Base-by-base conservation (phyloP, 2,888 invertebrate genomes). In the Chaetogeoica ovagalla region DNA sequence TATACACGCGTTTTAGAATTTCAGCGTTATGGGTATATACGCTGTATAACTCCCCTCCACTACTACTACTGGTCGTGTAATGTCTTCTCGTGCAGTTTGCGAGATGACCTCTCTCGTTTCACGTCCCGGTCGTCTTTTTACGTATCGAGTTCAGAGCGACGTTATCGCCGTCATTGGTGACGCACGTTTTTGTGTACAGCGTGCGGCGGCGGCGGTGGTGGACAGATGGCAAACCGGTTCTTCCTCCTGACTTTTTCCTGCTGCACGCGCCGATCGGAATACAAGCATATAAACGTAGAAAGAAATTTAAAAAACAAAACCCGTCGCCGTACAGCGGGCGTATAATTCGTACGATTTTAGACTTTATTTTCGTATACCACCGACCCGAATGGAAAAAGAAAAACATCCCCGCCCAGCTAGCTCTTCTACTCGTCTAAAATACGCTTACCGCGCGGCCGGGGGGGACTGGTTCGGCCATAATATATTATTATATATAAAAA, bases 221-320 rank as follows among this genome's bases (percentile, higher is more conserved):
- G 21, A 71, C 71, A 79, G 70, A 68, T 71, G 79, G 62, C 17
- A 57, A 79, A 79, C 79, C 71, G 71, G 79, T 79, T 79, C n/a
- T 69, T 55, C 52, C 21, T 55, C 37, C 21, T 17, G 15, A 23
- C n/a, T 59, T 75, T 23, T 68, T 75, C 63, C 63, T 65, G 39
- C 63, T 65, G 39, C 66, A 39, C 74, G 19, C 30, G 59, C 13
- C 55, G 17, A 21, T 65, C 39, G 21, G 23, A 63, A 57, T 30
- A 43, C 57, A 66, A 43, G 23, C 23, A 59, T n/a, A 23, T n/a
- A 23, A 43, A n/a, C n/a, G n/a, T 11, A 66, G 52, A 37, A 65
- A 43, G 52, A n/a, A 73, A 65, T 75, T 57, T n/a, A n/a, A 57
- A 65, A 57, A 66, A 75, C 13, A 23, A 68, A 75, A 68, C 75